Evolutionary conservation across 2,797 vertebrate genomes (phyloP).

Genomic region (Fistularia tabacaria): DNA sequence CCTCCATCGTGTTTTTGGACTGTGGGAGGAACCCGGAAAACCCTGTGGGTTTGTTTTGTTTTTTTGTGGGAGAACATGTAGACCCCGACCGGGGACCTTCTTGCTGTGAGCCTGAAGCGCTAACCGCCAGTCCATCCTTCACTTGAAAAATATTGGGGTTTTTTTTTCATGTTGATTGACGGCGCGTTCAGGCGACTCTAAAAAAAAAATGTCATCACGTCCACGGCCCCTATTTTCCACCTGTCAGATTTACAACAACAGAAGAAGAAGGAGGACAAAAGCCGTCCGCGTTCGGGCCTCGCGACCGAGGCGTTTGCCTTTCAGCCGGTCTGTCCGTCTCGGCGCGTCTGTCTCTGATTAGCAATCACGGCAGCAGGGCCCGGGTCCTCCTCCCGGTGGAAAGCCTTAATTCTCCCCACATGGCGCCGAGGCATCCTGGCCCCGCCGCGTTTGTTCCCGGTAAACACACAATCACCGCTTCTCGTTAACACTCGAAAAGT

Average conservation of each 20-base stretch:
- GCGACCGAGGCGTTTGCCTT: constrained; percentile 30
- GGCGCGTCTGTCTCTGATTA: constrained; percentile 47
- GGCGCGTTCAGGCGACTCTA: too few species aligned
- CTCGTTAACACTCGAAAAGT: constrained; percentile 47
- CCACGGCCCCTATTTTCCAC: constrained; percentile 25
- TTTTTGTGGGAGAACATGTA: too few species aligned
- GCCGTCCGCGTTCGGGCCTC: constrained; percentile 37
- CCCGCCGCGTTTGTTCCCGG: constrained; percentile 27
- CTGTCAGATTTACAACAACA: constrained; percentile 34
- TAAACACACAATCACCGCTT: constrained; percentile 52
- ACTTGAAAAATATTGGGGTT: too few species aligned
- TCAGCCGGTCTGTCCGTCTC: constrained; percentile 6
- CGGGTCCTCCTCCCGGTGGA: constrained; percentile 41
- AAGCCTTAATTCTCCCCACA: constrained; percentile 57
- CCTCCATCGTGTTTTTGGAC: too few species aligned
- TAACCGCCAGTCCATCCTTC: too few species aligned
- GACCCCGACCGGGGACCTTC: too few species aligned
- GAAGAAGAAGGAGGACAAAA: constrained; percentile 36
- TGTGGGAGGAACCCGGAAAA: too few species aligned
- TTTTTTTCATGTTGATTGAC: too few species aligned
- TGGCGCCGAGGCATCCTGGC: constrained; percentile 38
- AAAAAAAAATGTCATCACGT: constrained; percentile 21
- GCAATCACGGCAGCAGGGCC: constrained; percentile 34
- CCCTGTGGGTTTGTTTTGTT: too few species aligned
- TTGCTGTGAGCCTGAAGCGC: too few species aligned